Evolutionary conservation across 2,888 invertebrate genomes (phyloP), one percentile per base, ranked within the genome.

Genomic region (Epirrhoe alternata): DNA sequence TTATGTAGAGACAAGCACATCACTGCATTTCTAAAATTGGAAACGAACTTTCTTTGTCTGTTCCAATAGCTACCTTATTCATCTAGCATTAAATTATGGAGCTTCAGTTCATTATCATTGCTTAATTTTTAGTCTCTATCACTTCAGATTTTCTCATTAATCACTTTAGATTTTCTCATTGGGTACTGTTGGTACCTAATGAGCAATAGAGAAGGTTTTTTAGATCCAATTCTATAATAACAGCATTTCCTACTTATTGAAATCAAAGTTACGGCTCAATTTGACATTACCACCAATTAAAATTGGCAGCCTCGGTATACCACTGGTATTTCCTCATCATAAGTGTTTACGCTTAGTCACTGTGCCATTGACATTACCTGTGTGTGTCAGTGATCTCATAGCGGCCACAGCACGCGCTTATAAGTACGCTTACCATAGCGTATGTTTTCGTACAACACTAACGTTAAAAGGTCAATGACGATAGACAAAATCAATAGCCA

Each of bases 281-380:
- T 45, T 45, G 5, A 45, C 14, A 45, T 45, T 45, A 45, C 45
- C 0, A 7, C 16, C 14, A 47, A 47, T 42, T 10, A 12, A 42
- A 42, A 42, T 16, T 16, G 14, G 47, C 16, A 47, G 7, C 45
- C 14, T n/a, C n/a, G 8, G 35, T 38, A 14, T 52, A 51, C 53
- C 73, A 68, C 62, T 68, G 74, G 71, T 73, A 68, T 75, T 75
- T 73, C 79, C 78, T 77, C 73, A 71, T 69, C 70, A 55, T 71
- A 77, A 73, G 75, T 78, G 72, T 74, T 73, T 74, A 74, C 67
- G 69, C 72, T 77, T 76, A 77, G 74, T 80, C 78, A 79, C 71
- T 73, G 74, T 75, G 77, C 71, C 72, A 77, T 74, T 77, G 78
- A 75, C 79, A 72, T 72, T 59, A 69, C 59, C 68, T 61, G 73